Conservation (phyloP, 2,113 vertebrate genomes). For the Atractosteus spatula region DNA sequence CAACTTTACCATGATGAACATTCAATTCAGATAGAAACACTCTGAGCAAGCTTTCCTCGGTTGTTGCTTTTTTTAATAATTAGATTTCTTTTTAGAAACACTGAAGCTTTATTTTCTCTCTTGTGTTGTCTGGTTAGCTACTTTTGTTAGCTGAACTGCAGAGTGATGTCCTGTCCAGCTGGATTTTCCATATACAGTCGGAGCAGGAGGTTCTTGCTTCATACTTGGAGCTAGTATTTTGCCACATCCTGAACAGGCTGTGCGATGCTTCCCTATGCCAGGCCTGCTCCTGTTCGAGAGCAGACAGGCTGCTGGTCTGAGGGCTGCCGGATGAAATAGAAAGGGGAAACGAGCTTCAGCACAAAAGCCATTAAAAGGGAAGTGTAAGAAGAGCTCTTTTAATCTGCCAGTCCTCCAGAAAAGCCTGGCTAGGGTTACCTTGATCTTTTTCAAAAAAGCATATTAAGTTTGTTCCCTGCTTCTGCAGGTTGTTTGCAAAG, state of each 20-base stretch:
- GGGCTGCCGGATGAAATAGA: conserved; percentile 30
- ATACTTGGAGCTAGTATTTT: neutral
- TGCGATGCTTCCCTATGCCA: neutral
- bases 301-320: too few relatives aligned
- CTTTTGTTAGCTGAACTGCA: too few relatives aligned
- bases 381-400: conserved; percentile 52
- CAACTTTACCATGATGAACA: too few relatives aligned
- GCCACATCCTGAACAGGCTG: neutral
- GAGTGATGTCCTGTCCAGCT: too few relatives aligned
- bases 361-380: conserved; percentile 50
- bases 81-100: too few relatives aligned
- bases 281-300: neutral
- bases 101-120: too few relatives aligned
- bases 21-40: too few relatives aligned
- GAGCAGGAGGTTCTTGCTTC: neutral
- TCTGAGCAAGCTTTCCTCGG: too few relatives aligned
- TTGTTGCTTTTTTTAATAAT: too few relatives aligned
- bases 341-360: conserved; percentile 50
- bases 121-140: too few relatives aligned
- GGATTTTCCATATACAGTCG: too few relatives aligned
- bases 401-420: conserved; percentile 59
- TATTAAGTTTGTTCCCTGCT: conserved; percentile 27
- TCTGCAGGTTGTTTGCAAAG: conserved; percentile 20
- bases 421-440: conserved; percentile 60
- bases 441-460: neutral